Evolutionary conservation across 92 coral and sea anemone genomes (phyloP).

Genomic region (Actinernus sp.): DNA sequence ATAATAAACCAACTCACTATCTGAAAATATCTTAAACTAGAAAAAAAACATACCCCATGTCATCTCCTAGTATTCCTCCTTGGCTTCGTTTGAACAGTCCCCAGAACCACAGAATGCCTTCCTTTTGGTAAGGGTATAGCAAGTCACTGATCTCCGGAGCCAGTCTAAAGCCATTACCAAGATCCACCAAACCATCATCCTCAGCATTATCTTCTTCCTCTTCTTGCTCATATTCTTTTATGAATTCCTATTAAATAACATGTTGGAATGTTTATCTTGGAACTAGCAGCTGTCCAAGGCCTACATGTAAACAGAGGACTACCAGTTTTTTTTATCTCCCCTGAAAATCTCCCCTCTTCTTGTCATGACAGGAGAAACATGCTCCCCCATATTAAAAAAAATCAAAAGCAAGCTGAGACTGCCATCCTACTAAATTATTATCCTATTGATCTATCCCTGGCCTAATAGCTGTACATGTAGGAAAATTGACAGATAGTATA

Average conservation of each 20-base stretch:
- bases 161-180: constrained; percentile 84
- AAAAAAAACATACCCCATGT: constrained; percentile 79
- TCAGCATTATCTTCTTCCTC: constrained; percentile 62
- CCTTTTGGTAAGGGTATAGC: constrained; percentile 83
- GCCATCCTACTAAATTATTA: too few species aligned
- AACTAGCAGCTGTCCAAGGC: too few species aligned
- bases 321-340: too few species aligned
- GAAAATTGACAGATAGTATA: too few species aligned
- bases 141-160: constrained; percentile 63
- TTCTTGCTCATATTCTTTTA: constrained; percentile 39
- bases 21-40: neutral
- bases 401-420: too few species aligned
- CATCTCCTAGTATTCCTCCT: constrained; percentile 98
- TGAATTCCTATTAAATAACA: constrained; percentile 63
- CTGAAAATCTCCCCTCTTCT: too few species aligned
- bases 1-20: neutral
- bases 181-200: constrained; percentile 73
- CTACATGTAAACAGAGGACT: too few species aligned
- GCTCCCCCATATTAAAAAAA: too few species aligned
- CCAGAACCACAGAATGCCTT: constrained; percentile 96
- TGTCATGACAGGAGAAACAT: too few species aligned
- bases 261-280: too few species aligned
- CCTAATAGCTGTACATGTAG: too few species aligned
- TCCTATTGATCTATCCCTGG: too few species aligned
- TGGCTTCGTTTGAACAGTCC: constrained; percentile 63